A percentile compares a stretch with the other conserved stretches of the same genome.
These are phyloP conservation scores for Taenioides sp. DNA, from an alignment of 2,797 vertebrate species.

Conservation along the genomic window DNA sequence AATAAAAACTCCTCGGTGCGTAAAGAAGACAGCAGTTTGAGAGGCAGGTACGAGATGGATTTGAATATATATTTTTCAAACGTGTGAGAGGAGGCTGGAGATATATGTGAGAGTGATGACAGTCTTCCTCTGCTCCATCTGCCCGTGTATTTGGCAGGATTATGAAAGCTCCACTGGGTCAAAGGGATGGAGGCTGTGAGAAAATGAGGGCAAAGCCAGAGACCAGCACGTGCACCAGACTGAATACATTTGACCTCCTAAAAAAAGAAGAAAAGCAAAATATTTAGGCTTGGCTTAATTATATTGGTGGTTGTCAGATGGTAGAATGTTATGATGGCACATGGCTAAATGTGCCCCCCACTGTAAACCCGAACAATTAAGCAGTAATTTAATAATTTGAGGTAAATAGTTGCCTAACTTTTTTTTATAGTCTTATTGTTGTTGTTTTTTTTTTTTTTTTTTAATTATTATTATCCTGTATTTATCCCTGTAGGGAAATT, in stretches of 20 bases:
- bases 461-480: no score
- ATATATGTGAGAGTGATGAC: slow-evolving; percentile 55
- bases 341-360: no score
- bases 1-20: slow-evolving; percentile 35
- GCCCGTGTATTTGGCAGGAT: slow-evolving; percentile 66
- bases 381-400: no score
- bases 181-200: slow-evolving; percentile 20
- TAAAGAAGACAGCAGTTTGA: neutral
- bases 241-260: neutral
- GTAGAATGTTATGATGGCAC: neutral
- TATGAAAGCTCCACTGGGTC: slow-evolving; percentile 47
- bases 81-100: slow-evolving; percentile 41
- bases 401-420: no score
- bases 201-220: slow-evolving; percentile 25
- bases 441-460: no score
- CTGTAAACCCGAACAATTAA: no score
- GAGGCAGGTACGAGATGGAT: slow-evolving; percentile 19
- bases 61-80: slow-evolving; percentile 16
- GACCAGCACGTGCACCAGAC: neutral
- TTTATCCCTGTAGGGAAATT: no score
- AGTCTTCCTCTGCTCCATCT: slow-evolving; percentile 65
- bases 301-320: neutral
- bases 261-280: neutral
- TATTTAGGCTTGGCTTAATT: neutral
- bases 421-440: no score